phyloP scores from a whole-genome alignment of 2,888 invertebrate species.

The Monopis laevigella region DNA sequence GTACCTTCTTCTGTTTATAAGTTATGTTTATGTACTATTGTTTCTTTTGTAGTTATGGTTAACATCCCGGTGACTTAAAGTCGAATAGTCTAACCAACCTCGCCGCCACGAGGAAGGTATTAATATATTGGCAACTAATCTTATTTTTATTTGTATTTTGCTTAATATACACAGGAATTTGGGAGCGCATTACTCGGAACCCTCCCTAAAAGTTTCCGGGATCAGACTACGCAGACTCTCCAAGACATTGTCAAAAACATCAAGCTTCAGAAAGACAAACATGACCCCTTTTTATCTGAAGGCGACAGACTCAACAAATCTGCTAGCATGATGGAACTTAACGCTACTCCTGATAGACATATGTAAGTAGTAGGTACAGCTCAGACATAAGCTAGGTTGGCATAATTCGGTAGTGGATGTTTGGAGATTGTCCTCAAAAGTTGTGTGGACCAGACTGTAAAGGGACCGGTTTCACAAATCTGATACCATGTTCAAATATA shows the following conservation, averaged over 20 bases:
- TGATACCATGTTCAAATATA: no score
- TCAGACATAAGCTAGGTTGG: not conserved
- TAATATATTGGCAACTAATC: not conserved
- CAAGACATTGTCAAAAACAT: conserved; percentile 43
- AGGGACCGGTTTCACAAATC: no score
- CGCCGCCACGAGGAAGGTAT: no score
- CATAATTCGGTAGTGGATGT: no score
- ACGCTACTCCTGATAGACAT: conserved; percentile 41
- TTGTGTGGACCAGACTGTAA: no score
- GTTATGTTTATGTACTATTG: no score
- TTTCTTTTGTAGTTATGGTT: no score
- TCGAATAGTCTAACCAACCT: no score
- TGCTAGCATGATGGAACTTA: conserved; percentile 44
- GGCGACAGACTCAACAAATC: conserved; percentile 33
- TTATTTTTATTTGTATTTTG: no score
- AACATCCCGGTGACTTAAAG: no score
- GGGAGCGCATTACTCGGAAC: conserved; percentile 48
- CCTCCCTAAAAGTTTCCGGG: conserved; percentile 40
- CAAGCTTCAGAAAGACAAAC: conserved; percentile 25
- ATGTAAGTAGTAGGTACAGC: not conserved
- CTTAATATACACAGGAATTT: conserved; percentile 47
- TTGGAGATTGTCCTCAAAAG: no score
- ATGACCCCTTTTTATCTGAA: not conserved
- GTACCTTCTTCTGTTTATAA: no score
- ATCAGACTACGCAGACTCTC: conserved; percentile 40